These are phyloP conservation scores for Bimastos eiseni DNA, from an alignment of 2,888 invertebrate species.

Conservation along the genomic window DNA sequence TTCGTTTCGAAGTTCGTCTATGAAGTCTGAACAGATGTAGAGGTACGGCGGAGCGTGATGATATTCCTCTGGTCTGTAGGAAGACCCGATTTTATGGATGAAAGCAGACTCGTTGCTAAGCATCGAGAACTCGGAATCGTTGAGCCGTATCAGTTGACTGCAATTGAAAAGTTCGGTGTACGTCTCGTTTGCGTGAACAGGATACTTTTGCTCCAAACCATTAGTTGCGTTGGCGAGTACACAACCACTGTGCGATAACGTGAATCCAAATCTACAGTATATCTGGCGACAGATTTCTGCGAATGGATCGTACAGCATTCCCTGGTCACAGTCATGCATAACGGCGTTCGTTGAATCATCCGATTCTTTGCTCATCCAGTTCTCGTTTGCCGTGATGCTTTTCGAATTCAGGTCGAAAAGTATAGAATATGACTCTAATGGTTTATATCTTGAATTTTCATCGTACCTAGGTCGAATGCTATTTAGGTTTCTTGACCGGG, in stretches of 20 bases:
- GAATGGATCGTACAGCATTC: conserved; percentile 45
- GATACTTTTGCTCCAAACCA: background rate
- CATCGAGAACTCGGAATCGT: background rate
- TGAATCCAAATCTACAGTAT: conserved; percentile 31
- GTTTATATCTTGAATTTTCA: background rate
- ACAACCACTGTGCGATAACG: conserved; percentile 48
- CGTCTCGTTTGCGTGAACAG: background rate
- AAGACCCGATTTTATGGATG: background rate
- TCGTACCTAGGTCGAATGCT: background rate
- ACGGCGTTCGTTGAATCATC: background rate
- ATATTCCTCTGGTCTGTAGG: background rate
- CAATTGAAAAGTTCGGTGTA: background rate
- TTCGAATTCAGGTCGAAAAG: background rate
- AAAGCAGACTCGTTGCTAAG: background rate
- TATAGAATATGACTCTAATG: background rate
- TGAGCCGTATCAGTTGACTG: background rate
- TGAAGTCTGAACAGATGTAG: background rate
- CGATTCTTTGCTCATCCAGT: background rate
- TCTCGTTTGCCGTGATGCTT: background rate
- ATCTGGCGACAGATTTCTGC: conserved; percentile 37
- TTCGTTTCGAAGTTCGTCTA: background rate
- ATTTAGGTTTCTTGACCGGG: background rate
- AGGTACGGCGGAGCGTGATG: background rate
- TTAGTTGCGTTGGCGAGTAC: background rate
- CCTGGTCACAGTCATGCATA: conserved; percentile 27